A percentile compares a stretch with the other conserved stretches of the same genome.
phyloP scores from a whole-genome alignment of 2,797 vertebrate species.

The Enteromius mattozi region DNA sequence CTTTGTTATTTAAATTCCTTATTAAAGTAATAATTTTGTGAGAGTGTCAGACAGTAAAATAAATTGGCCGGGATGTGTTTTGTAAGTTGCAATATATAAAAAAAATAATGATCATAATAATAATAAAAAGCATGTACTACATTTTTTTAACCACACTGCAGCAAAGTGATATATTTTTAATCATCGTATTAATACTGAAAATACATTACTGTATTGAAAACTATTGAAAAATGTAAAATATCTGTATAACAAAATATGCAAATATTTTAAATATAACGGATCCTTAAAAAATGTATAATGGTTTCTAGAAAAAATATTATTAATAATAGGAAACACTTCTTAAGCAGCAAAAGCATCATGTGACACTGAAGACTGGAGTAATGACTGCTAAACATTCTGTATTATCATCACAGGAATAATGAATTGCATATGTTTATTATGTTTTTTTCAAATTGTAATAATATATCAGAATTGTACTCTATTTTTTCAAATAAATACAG shows the following conservation, averaged over 20 bases:
- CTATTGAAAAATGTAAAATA: neutral
- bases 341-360: neutral
- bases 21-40: neutral
- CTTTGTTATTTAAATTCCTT: neutral
- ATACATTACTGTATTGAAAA: neutral
- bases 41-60: too few relatives aligned
- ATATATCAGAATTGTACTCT: neutral
- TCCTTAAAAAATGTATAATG: neutral
- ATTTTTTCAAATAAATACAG: neutral
- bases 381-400: neutral
- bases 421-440: neutral
- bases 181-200: neutral
- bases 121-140: neutral
- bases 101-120: neutral
- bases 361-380: neutral
- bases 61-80: neutral
- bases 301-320: neutral
- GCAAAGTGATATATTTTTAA: neutral
- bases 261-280: neutral
- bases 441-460: neutral
- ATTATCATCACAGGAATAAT: neutral
- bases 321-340: neutral
- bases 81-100: neutral
- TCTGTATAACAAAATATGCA: neutral
- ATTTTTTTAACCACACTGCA: neutral